Conservation (phyloP, 2,888 invertebrate genomes). For the Andrena flavipes region DNA sequence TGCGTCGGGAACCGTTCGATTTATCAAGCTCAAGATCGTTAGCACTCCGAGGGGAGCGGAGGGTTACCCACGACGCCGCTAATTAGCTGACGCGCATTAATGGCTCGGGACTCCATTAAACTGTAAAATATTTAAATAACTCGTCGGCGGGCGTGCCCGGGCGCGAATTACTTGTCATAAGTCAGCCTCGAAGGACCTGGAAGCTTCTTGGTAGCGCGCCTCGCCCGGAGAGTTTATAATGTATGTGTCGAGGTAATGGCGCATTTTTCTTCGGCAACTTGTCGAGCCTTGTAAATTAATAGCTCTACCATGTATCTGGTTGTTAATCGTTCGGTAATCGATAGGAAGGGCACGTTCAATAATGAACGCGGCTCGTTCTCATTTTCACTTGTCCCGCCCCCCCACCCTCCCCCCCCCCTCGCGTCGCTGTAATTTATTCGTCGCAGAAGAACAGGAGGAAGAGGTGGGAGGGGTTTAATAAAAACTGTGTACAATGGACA, state of each 20-base stretch:
- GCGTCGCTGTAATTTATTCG: constrained; percentile 66
- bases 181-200: constrained; percentile 51
- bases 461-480: constrained; percentile 40
- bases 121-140: constrained; percentile 80
- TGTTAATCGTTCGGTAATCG: constrained; percentile 28
- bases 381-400: background rate
- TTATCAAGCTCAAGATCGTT: constrained; percentile 71
- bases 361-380: background rate
- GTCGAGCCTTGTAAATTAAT: constrained; percentile 67
- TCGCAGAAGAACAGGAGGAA: constrained; percentile 54
- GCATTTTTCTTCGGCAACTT: constrained; percentile 55
- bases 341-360: constrained; percentile 26
- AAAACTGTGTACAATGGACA: constrained; percentile 70
- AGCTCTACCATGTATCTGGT: constrained; percentile 25
- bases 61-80: constrained; percentile 67
- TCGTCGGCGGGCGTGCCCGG: constrained; percentile 70
- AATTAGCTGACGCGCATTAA: constrained; percentile 80
- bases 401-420: background rate
- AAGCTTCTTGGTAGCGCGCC: constrained; percentile 38
- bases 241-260: constrained; percentile 53
- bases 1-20: constrained; percentile 64
- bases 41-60: constrained; percentile 65
- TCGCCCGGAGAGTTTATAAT: constrained; percentile 35
- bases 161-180: constrained; percentile 72
- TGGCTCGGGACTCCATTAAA: constrained; percentile 77